Base-by-base conservation (phyloP, 2,797 vertebrate genomes). In the Fratercula arctica region DNA sequence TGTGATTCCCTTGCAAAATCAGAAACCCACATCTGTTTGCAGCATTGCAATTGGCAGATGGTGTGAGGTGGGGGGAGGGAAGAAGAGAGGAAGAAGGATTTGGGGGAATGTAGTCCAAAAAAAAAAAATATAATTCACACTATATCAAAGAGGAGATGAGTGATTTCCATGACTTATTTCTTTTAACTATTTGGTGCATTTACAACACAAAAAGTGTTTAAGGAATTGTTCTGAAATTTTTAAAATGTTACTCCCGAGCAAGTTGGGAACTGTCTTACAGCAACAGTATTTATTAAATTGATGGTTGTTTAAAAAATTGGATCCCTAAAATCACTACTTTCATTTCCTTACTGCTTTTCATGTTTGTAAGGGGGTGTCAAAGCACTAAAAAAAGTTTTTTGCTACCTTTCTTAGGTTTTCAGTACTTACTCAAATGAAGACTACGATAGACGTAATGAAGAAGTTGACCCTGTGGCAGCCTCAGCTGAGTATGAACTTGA, bases 401-500 rank as follows among this genome's bases (percentile, higher is more conserved):
- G 89, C 95, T 85, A 57, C 78, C 43, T 86, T 76, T 79, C 85
- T 31, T 96, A 99, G 99, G 98, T 99, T 80, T 99, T 99, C 97
- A 98, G 98, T 93, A 99, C 99, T 43, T 99, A 98, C 91, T 99
- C 99, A 63, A 99, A 99, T 94, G 99, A 99, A 97, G 99, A 99
- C 23, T 99, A 99, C 39, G 99, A 99, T 95, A 98, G 99, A 48
- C 98, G 99, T 57, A 99, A 99, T 48, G 99, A 99, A 91, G 99
- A 99, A 56, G 99, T 99, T 96, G 99, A 99, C 72, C 99, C 99
- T 10, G 99, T 99, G 63, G 98, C 99, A 70, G 99, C 99, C 7
- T 99, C 99, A 61, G 99, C 99, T 8, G 99, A 99, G 87, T 99
- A 99, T 51, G 99, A 99, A 94, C 97, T 99, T 97, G 99, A 99